Evolutionary conservation across 2,888 invertebrate genomes (phyloP).

Genomic region (Plebejus argus): DNA sequence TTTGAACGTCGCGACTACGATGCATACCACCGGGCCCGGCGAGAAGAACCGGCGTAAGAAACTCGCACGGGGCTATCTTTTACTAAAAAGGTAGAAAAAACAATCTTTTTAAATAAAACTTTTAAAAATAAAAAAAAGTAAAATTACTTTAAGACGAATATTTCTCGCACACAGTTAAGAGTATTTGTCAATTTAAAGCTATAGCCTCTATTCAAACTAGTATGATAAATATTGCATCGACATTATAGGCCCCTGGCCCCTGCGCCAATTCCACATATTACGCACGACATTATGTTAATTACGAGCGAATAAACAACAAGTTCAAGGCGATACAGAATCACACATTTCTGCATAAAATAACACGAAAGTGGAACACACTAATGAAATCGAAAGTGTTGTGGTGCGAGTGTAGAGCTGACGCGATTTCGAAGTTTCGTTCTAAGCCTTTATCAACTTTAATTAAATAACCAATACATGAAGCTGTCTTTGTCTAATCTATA

Average conservation of each 20-base stretch:
- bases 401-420: conserved; percentile 1
- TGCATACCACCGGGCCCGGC: too few species aligned
- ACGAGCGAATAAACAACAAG: conserved; percentile 48
- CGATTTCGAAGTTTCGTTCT: neutral
- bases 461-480: too few species aligned
- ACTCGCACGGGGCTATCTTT: too few species aligned
- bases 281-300: conserved; percentile 13
- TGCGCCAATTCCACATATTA: conserved; percentile 14
- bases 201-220: neutral
- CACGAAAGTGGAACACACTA: conserved; percentile 50
- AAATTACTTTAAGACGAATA: too few species aligned
- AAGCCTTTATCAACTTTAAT: neutral
- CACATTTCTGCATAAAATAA: conserved; percentile 53
- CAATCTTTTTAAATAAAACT: too few species aligned
- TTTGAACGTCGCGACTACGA: too few species aligned
- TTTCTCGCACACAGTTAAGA: too few species aligned
- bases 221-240: neutral
- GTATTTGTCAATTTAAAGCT: neutral
- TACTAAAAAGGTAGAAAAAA: too few species aligned
- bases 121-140: too few species aligned
- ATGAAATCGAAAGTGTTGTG: conserved; percentile 57
- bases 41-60: too few species aligned
- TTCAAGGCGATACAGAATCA: conserved; percentile 63
- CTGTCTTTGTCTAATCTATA: too few species aligned
- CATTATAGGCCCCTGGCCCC: neutral